Percentiles rank a stretch among this genome's conserved stretches.
Evolutionary conservation across 2,888 invertebrate genomes (phyloP).

Genomic region (Hetaerina titia): DNA sequence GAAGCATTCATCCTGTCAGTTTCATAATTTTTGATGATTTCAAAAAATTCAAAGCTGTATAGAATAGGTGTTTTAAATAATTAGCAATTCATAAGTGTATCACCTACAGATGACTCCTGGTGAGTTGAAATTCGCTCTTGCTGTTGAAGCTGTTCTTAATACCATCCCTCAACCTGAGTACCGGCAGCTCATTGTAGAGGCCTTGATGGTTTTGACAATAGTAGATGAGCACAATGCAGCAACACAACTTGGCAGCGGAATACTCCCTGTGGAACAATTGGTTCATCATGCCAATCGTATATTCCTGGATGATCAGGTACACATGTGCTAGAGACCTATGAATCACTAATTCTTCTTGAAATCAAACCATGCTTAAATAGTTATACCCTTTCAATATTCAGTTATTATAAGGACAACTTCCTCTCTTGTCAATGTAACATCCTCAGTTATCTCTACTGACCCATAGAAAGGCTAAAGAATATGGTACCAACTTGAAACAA

Average conservation of each 20-base stretch:
- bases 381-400: background rate
- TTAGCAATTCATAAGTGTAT: background rate
- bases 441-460: too few species aligned
- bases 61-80: background rate
- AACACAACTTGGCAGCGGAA: constrained; percentile 84
- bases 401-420: constrained; percentile 48
- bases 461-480: too few species aligned
- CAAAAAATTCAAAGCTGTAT: background rate
- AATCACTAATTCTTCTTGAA: constrained; percentile 68
- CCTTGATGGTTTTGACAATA: constrained; percentile 95
- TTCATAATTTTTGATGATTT: background rate
- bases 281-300: constrained; percentile 96
- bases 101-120: constrained; percentile 93
- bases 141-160: constrained; percentile 97
- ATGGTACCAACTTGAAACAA: too few species aligned
- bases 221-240: constrained; percentile 93
- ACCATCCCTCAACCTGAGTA: constrained; percentile 99
- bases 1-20: too few species aligned
- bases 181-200: constrained; percentile 97
- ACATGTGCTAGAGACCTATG: constrained; percentile 64
- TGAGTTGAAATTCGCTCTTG: constrained; percentile 98
- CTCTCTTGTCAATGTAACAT: background rate
- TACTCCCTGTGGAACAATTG: constrained; percentile 93
- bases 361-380: constrained; percentile 59
- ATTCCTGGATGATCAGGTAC: constrained; percentile 97